phyloP scores from a whole-genome alignment of 2,113 vertebrate genomes.

The Steatornis caripensis region DNA sequence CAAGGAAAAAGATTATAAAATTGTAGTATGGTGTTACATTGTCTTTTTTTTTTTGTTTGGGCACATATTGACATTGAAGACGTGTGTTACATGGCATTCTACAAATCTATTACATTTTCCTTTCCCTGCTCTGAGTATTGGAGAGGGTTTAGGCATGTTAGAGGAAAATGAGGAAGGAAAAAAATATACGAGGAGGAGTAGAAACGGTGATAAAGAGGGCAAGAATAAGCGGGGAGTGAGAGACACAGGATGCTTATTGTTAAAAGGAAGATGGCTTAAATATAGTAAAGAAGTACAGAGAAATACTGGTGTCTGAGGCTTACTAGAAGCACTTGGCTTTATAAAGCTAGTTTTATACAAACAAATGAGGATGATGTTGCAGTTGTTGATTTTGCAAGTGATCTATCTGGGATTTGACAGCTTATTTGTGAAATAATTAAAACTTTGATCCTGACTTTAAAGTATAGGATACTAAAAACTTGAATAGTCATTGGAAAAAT shows the following conservation, averaged over 20 bases:
- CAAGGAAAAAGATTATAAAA: neutral
- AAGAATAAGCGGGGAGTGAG: neutral
- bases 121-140: neutral
- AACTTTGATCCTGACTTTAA: neutral
- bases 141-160: neutral
- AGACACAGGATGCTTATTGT: neutral
- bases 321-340: neutral
- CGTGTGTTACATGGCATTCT: neutral
- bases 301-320: neutral
- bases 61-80: neutral
- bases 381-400: neutral
- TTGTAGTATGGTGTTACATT: neutral
- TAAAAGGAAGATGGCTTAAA: neutral
- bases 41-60: neutral
- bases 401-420: neutral
- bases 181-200: neutral
- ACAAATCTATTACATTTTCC: neutral
- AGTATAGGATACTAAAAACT: neutral
- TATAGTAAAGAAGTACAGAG: neutral
- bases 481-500: neutral
- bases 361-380: neutral
- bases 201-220: neutral
- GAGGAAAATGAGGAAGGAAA: neutral
- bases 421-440: neutral
- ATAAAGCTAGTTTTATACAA: neutral